These are phyloP conservation scores for Clarias platycephalus DNA, from an alignment of 2,797 vertebrate genomes.

Conservation along the genomic window DNA sequence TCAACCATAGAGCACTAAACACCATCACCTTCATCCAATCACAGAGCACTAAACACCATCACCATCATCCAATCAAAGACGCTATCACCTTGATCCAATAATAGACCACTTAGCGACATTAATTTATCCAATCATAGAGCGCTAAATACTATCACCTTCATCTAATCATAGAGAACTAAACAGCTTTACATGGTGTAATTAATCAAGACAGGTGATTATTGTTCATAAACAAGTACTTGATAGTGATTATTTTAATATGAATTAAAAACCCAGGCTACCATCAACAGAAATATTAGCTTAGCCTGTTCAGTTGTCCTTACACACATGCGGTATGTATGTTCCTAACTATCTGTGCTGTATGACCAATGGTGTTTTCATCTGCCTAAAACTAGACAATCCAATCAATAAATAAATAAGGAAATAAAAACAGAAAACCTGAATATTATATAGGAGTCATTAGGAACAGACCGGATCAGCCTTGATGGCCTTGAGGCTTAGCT, in stretches of 20 bases:
- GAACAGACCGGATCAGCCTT: neutral
- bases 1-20: neutral
- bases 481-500: conserved; percentile 17
- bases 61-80: neutral
- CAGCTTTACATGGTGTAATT: neutral
- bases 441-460: neutral
- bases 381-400: neutral
- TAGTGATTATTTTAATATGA: neutral
- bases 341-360: neutral
- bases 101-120: neutral
- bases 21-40: neutral
- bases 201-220: neutral
- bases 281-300: no score
- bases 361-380: conserved; percentile 11
- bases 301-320: neutral
- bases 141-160: neutral
- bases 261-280: no score
- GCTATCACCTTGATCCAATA: neutral
- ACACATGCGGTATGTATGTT: neutral
- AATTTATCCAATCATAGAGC: neutral
- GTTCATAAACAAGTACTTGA: neutral
- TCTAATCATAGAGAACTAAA: neutral
- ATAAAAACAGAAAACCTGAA: neutral
- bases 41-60: neutral
- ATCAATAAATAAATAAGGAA: neutral